phyloP scores from a whole-genome alignment of 2,888 invertebrate species.

The Elmis aenea region DNA sequence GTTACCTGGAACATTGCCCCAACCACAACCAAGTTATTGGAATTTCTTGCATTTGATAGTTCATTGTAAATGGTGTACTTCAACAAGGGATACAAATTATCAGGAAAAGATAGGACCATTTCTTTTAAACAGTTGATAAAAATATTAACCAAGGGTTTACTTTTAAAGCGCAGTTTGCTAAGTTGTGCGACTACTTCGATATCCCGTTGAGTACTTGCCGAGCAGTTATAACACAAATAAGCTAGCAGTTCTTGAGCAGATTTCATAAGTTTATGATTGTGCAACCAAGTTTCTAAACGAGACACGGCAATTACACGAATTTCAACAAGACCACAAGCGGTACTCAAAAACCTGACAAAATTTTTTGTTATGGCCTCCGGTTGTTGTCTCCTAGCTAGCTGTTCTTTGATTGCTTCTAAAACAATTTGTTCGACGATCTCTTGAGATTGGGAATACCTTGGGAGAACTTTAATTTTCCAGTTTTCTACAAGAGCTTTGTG shows the following conservation, averaged over 20 bases:
- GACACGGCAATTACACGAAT: conserved; percentile 74
- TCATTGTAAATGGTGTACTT: conserved; percentile 95
- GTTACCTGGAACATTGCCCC: conserved; percentile 83
- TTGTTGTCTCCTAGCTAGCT: conserved; percentile 77
- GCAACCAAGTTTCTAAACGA: conserved; percentile 88
- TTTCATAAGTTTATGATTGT: conserved; percentile 90
- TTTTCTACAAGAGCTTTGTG: conserved; percentile 44
- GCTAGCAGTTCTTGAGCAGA: conserved; percentile 89
- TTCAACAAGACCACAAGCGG: conserved; percentile 82
- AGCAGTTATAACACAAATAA: conserved; percentile 87
- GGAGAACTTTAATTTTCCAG: conserved; percentile 48
- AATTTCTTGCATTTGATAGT: conserved; percentile 84
- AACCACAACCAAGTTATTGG: conserved; percentile 91
- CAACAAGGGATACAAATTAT: conserved; percentile 77
- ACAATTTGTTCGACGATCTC: conserved; percentile 76
- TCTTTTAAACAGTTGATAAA: conserved; percentile 86
- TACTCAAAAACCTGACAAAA: conserved; percentile 77
- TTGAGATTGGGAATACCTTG: conserved; percentile 57
- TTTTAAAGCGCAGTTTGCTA: conserved; percentile 87
- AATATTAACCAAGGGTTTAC: conserved; percentile 84
- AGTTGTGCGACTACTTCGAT: conserved; percentile 76
- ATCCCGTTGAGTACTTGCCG: conserved; percentile 59
- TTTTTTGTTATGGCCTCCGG: conserved; percentile 85
- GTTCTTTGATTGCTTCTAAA: conserved; percentile 82
- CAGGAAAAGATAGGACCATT: conserved; percentile 78